These are phyloP conservation scores for Merops nubicus DNA, from an alignment of 2,113 vertebrate genomes.

Conservation along the genomic window DNA sequence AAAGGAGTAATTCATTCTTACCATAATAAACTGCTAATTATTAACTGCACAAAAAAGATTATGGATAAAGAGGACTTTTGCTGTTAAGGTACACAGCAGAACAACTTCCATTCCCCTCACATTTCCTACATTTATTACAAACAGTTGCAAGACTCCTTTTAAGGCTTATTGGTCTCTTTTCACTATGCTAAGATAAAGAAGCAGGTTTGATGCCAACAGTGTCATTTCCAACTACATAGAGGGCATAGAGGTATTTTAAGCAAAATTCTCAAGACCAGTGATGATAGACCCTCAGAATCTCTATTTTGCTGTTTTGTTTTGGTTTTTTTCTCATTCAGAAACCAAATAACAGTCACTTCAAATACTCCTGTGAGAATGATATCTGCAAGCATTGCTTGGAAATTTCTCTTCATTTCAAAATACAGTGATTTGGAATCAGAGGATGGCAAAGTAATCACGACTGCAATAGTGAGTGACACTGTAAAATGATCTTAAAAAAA, in stretches of 20 bases:
- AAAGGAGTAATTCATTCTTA: not conserved
- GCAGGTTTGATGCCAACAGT: not conserved
- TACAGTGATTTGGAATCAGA: not conserved
- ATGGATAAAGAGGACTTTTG: not conserved
- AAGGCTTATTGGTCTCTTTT: not conserved
- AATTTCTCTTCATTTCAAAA: not conserved
- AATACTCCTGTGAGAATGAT: not conserved
- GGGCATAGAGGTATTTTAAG: not conserved
- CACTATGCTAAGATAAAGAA: not conserved
- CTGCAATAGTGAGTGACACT: not conserved
- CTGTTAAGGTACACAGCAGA: not conserved
- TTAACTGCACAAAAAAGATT: not conserved
- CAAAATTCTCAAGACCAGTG: not conserved
- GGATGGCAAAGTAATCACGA: not conserved
- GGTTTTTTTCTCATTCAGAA: not conserved
- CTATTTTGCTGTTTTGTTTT: not conserved
- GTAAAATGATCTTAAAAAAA: not conserved
- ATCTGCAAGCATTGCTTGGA: not conserved
- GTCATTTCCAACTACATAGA: not conserved
- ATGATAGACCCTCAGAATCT: not conserved
- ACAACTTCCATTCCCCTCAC: not conserved
- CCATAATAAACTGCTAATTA: conserved; percentile 50
- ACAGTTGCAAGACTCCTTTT: not conserved
- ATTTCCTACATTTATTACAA: conserved; percentile 9
- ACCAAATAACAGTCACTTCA: not conserved